A percentile compares a stretch with the other conserved stretches of the same genome.
Evolutionary conservation across 2,113 vertebrate genomes (phyloP).

Genomic region (Scomber japonicus): DNA sequence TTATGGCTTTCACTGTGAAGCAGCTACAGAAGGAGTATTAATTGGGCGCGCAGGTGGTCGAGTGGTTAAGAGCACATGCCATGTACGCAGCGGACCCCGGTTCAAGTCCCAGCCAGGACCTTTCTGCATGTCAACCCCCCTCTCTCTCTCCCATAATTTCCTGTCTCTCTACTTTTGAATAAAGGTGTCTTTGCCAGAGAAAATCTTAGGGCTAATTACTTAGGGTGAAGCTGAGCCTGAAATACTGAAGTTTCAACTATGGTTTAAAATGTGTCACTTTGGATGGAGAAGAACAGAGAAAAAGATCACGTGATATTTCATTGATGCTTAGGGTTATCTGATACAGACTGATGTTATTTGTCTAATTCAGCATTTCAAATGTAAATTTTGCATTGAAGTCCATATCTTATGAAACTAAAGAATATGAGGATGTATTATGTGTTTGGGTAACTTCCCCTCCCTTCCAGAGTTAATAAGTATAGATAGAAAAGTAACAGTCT

Average conservation of each 20-base stretch:
- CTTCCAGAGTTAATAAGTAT: conserved; percentile 32
- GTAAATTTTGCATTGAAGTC: background rate
- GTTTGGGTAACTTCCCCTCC: conserved; percentile 4
- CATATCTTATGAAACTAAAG: conserved; percentile 1
- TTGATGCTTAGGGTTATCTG: too few species aligned
- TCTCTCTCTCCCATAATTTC: too few species aligned
- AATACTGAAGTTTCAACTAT: background rate
- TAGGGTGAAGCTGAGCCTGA: background rate
- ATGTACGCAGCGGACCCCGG: too few species aligned
- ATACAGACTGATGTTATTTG: conserved; percentile 3
- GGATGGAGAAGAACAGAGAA: too few species aligned
- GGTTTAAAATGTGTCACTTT: too few species aligned
- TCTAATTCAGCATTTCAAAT: background rate
- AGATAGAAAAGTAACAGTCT: conserved; percentile 11
- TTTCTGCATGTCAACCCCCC: too few species aligned
- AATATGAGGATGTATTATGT: background rate
- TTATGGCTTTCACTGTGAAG: background rate
- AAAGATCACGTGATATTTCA: background rate
- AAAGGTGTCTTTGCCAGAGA: too few species aligned
- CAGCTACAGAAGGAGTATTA: background rate
- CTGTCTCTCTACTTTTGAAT: too few species aligned
- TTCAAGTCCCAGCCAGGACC: too few species aligned
- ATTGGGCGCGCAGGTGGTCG: too few species aligned
- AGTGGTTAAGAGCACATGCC: too few species aligned
- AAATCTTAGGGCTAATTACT: too few species aligned